Evolutionary conservation across 1,140 invertebrate genomes (phyloP).

Genomic region (Musca domestica): DNA sequence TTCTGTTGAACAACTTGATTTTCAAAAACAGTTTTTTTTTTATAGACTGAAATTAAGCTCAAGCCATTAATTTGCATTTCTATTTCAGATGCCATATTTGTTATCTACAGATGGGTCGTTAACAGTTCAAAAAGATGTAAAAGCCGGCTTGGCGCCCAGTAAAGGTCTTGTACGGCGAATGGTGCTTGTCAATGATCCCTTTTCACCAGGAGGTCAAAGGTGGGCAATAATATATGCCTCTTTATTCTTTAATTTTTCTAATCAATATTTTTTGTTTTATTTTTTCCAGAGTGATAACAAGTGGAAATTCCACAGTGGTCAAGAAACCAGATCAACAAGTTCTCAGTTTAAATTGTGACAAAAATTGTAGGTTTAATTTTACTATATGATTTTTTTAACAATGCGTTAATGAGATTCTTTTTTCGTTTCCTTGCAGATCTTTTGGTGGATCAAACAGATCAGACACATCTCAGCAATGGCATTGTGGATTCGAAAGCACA

Average conservation of each 20-base stretch:
- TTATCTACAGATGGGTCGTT: constrained; percentile 51
- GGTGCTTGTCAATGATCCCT: constrained; percentile 53
- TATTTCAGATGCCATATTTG: constrained; percentile 52
- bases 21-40: no score
- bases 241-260: neutral
- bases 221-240: constrained; percentile 24
- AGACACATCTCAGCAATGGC: constrained; percentile 49
- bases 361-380: constrained; percentile 50
- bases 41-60: no score
- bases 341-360: constrained; percentile 50
- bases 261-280: neutral
- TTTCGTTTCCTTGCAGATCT: constrained; percentile 48
- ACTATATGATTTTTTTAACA: constrained; percentile 9
- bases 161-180: constrained; percentile 53
- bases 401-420: constrained; percentile 18
- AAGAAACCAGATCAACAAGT: constrained; percentile 51
- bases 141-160: constrained; percentile 46
- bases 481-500: constrained; percentile 53
- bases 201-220: constrained; percentile 50
- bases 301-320: constrained; percentile 37
- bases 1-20: no score
- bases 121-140: constrained; percentile 53
- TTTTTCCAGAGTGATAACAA: neutral
- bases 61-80: no score
- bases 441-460: constrained; percentile 50